Percentiles rank a stretch among this genome's conserved stretches.
These are phyloP conservation scores for Contarinia nasturtii DNA, from an alignment of 1,140 invertebrate genomes.

Conservation along the genomic window DNA sequence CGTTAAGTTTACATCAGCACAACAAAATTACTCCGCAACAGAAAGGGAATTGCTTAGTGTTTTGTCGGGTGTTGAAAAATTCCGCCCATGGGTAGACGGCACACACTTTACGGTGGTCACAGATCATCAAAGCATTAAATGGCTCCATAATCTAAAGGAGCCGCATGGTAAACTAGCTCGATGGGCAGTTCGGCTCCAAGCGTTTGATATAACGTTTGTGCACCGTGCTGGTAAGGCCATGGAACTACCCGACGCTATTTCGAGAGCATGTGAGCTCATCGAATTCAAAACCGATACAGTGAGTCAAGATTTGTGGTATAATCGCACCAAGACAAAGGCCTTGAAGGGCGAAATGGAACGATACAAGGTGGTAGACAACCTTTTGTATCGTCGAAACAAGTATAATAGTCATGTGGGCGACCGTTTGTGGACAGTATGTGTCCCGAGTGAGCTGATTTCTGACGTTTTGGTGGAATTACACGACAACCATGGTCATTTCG, in stretches of 20 bases:
- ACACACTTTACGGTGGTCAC: constrained; percentile 26
- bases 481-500: too few species aligned
- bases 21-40: constrained; percentile 21
- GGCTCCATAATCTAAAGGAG: constrained; percentile 23
- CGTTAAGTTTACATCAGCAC: constrained; percentile 2
- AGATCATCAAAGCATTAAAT: constrained; percentile 26
- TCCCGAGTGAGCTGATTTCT: too few species aligned
- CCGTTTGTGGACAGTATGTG: too few species aligned
- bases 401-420: too few species aligned
- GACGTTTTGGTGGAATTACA: too few species aligned
- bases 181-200: constrained; percentile 23
- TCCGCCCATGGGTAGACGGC: constrained; percentile 22
- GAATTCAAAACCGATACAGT: neutral
- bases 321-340: neutral
- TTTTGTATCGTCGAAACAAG: neutral
- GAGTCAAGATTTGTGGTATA: neutral
- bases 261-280: constrained; percentile 4
- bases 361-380: constrained; percentile 3
- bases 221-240: constrained; percentile 20
- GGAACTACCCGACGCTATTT: constrained; percentile 17
- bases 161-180: constrained; percentile 20
- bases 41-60: constrained; percentile 28
- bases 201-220: constrained; percentile 20
- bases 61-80: constrained; percentile 23
- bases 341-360: constrained; percentile 1